phyloP scores from a whole-genome alignment of 2,888 invertebrate genomes.

The Drosophila engyochracea region DNA sequence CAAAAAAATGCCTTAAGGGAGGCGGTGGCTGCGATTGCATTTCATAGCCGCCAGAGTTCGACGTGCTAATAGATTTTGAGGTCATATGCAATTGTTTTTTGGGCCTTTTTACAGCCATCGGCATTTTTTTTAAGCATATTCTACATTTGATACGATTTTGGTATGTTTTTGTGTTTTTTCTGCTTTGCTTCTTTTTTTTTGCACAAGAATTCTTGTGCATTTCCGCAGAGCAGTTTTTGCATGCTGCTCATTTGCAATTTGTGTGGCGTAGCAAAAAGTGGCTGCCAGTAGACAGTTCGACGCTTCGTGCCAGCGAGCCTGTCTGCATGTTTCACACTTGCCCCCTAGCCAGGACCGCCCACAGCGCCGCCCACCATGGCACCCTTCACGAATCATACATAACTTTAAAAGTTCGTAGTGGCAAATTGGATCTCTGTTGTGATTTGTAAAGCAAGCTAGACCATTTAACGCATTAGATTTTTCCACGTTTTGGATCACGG shows the following conservation, averaged over 20 bases:
- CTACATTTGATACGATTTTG: constrained; percentile 65
- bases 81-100: constrained; percentile 75
- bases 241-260: constrained; percentile 70
- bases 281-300: constrained; percentile 65
- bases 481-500: constrained; percentile 48
- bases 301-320: constrained; percentile 74
- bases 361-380: constrained; percentile 38
- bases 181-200: constrained; percentile 46
- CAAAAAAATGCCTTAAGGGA: constrained; percentile 46
- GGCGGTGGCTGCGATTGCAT: constrained; percentile 65
- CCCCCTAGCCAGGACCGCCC: constrained; percentile 65
- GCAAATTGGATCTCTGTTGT: constrained; percentile 57
- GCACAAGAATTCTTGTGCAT: constrained; percentile 76
- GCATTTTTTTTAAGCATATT: constrained; percentile 23
- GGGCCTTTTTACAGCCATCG: constrained; percentile 29
- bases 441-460: constrained; percentile 57
- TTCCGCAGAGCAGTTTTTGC: constrained; percentile 71
- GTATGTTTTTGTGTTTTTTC: constrained; percentile 36
- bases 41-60: constrained; percentile 79
- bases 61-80: constrained; percentile 84
- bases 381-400: constrained; percentile 7
- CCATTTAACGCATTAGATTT: constrained; percentile 60
- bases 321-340: constrained; percentile 74
- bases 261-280: constrained; percentile 53
- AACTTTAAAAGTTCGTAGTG: constrained; percentile 27